phyloP scores from a whole-genome alignment of 2,113 vertebrate species.

The Peucedramus taeniatus region DNA sequence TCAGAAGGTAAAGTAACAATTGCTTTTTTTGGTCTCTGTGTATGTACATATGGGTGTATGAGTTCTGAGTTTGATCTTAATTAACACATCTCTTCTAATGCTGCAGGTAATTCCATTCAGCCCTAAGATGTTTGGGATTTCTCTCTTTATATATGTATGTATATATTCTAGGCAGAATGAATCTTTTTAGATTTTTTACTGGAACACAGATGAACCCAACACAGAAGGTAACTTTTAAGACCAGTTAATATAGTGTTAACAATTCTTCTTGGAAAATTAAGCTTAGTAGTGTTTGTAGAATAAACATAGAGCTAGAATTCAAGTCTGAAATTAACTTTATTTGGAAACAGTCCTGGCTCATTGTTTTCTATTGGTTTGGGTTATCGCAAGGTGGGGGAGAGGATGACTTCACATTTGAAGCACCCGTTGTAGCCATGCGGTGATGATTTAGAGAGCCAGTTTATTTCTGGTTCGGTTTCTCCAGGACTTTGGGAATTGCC shows the following conservation, averaged over 20 bases:
- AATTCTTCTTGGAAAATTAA: background rate
- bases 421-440: background rate
- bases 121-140: background rate
- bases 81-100: background rate
- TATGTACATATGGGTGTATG: rapidly evolving
- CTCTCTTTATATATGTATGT: background rate
- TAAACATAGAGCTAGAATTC: background rate
- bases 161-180: background rate
- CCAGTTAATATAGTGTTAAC: background rate
- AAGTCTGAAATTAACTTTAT: background rate
- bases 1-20: background rate
- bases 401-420: background rate
- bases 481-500: rapidly evolving
- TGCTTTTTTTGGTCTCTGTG: background rate
- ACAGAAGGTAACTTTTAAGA: background rate
- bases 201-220: background rate
- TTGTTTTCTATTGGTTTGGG: background rate
- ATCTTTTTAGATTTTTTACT: background rate
- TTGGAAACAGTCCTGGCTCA: background rate
- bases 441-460: background rate
- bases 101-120: background rate
- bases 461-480: background rate
- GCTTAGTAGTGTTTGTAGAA: background rate
- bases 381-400: background rate
- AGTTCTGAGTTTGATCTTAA: background rate